Percentiles rank a stretch among this genome's conserved stretches.
phyloP scores from a whole-genome alignment of 2,888 invertebrate genomes.

The Adelognathus sp. region DNA sequence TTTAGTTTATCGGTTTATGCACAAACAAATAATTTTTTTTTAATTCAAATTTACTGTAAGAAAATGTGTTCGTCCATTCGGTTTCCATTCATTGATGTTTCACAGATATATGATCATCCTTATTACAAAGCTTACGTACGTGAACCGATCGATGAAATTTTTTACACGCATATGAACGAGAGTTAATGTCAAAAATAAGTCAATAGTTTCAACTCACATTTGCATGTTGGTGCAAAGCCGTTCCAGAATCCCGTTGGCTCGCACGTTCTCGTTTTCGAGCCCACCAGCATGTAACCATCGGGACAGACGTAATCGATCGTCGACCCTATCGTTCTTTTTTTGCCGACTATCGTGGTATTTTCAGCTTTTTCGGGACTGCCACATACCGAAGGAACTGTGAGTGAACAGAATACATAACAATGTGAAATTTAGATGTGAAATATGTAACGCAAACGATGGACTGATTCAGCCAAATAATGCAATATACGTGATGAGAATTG shows the following conservation, averaged over 20 bases:
- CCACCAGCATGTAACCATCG: slow-evolving; percentile 90
- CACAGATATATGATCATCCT: too few relatives aligned
- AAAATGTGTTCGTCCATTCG: too few relatives aligned
- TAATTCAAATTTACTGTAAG: too few relatives aligned
- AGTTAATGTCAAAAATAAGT: too few relatives aligned
- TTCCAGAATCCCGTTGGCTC: slow-evolving; percentile 92
- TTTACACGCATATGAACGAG: too few relatives aligned
- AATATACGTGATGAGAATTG: not conserved
- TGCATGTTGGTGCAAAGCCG: slow-evolving; percentile 90
- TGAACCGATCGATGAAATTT: too few relatives aligned
- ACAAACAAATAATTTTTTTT: too few relatives aligned
- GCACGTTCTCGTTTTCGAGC: slow-evolving; percentile 87
- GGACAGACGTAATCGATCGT: slow-evolving; percentile 90
- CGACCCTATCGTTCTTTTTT: slow-evolving; percentile 87
- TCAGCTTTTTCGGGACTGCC: slow-evolving; percentile 93
- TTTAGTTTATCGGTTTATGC: too few relatives aligned
- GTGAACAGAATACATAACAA: not conserved
- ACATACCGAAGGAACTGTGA: slow-evolving; percentile 90
- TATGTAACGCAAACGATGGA: too few relatives aligned
- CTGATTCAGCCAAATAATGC: too few relatives aligned
- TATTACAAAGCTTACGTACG: too few relatives aligned
- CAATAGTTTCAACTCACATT: slow-evolving; percentile 86
- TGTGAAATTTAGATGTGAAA: not conserved
- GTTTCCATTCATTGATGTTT: too few relatives aligned
- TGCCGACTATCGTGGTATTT: slow-evolving; percentile 91